These are phyloP conservation scores for Yoshiicerus persimilis DNA, from an alignment of 1,140 invertebrate genomes.

Conservation along the genomic window DNA sequence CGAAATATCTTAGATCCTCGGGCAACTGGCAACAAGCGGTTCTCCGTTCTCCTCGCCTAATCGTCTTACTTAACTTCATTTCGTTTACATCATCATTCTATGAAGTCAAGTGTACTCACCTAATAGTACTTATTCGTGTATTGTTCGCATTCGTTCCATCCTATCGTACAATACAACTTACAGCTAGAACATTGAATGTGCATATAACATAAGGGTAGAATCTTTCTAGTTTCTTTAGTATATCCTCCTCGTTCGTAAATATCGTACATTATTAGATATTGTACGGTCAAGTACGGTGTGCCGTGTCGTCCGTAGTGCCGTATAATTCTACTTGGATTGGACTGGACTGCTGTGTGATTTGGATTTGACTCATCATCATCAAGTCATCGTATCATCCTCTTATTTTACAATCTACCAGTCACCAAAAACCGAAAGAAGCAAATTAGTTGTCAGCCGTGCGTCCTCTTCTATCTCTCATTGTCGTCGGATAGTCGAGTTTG, in stretches of 20 bases:
- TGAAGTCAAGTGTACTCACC: not conserved
- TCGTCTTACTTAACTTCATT: not conserved
- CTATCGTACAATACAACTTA: not conserved
- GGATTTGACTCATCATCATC: not conserved
- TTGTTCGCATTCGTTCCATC: not conserved
- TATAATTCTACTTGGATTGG: not conserved
- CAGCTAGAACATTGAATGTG: too few species aligned
- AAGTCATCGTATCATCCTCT: not conserved
- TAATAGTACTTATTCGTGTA: not conserved
- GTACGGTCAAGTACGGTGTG: not conserved
- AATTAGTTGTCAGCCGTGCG: not conserved
- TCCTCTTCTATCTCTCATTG: not conserved
- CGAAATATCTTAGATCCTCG: not conserved
- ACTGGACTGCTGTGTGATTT: not conserved
- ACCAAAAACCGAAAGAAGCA: not conserved
- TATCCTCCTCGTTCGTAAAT: not conserved
- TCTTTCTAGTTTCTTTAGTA: not conserved
- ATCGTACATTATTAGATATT: too few species aligned
- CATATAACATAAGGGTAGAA: not conserved
- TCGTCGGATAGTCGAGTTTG: not conserved
- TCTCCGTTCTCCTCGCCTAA: not conserved
- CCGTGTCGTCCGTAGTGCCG: not conserved
- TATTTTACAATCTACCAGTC: not conserved
- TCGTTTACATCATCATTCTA: not conserved
- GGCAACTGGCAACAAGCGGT: conserved; percentile 13